Conservation (phyloP, 2,888 invertebrate genomes). For the Tetragonisca angustula region DNA sequence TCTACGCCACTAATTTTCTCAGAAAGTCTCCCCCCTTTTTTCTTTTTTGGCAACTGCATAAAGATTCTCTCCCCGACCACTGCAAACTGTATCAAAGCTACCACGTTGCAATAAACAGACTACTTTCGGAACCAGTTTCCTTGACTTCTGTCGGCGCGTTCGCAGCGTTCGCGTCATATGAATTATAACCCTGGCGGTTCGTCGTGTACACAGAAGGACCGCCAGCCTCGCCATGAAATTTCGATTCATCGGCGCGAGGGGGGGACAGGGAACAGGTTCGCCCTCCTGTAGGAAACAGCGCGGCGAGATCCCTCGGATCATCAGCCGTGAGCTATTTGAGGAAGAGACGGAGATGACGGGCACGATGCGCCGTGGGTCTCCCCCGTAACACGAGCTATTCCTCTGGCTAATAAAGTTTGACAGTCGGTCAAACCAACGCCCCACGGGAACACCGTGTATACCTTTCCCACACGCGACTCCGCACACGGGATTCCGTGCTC, state of each 20-base stretch:
- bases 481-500: conserved; percentile 61
- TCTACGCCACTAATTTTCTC: conserved; percentile 11
- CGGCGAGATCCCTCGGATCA: conserved; percentile 37
- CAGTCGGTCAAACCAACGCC: conserved; percentile 70
- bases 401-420: conserved; percentile 72
- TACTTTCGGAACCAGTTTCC: conserved; percentile 9
- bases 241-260: conserved; percentile 43
- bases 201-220: conserved; percentile 1
- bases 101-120: not conserved
- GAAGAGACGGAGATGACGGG: conserved; percentile 56
- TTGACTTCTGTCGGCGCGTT: conserved; percentile 10
- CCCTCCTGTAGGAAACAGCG: conserved; percentile 6
- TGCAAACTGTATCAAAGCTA: conserved; percentile 9
- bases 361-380: conserved; percentile 39
- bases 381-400: conserved; percentile 70
- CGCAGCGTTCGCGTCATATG: not conserved
- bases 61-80: not conserved
- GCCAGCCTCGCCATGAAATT: conserved; percentile 30
- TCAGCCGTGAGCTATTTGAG: conserved; percentile 65
- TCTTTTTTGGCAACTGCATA: not conserved
- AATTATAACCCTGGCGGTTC: not conserved
- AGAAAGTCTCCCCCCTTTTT: too few relatives aligned
- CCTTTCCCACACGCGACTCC: conserved; percentile 76
- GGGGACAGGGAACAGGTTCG: conserved; percentile 60
- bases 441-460: conserved; percentile 66